These are phyloP conservation scores for Meandrina meandrites DNA, from an alignment of 92 coral and sea anemone genomes.

Conservation along the genomic window DNA sequence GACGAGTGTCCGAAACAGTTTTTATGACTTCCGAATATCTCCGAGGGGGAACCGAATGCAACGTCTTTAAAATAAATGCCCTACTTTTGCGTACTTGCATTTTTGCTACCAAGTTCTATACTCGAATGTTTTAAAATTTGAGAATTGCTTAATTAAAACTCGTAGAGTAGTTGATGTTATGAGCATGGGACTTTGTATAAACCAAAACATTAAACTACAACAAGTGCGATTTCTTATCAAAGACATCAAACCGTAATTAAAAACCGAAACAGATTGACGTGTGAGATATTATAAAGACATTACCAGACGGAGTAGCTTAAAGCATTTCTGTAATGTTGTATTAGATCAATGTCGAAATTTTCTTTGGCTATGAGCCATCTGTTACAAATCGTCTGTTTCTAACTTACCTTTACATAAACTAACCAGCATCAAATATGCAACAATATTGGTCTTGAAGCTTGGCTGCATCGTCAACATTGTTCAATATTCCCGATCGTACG, in stretches of 20 bases:
- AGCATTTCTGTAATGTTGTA: background rate
- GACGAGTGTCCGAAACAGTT: background rate
- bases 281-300: too few relatives aligned
- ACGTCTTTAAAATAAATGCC: background rate
- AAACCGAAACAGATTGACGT: too few relatives aligned
- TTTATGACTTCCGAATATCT: background rate
- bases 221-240: background rate
- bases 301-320: background rate
- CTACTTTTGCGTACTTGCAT: background rate
- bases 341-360: background rate
- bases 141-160: background rate
- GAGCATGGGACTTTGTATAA: background rate
- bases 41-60: background rate
- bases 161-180: background rate
- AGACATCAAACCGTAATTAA: background rate
- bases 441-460: background rate
- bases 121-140: background rate
- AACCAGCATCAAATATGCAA: background rate
- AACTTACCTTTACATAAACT: conserved; percentile 27
- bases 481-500: background rate
- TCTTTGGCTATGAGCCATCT: background rate
- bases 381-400: background rate
- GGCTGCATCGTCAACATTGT: background rate
- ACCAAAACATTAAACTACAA: background rate
- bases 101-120: background rate